A percentile compares a stretch with the other conserved stretches of the same genome.
These are phyloP conservation scores for Rhizoglyphus robini DNA, from an alignment of 1,140 invertebrate species.

Conservation along the genomic window DNA sequence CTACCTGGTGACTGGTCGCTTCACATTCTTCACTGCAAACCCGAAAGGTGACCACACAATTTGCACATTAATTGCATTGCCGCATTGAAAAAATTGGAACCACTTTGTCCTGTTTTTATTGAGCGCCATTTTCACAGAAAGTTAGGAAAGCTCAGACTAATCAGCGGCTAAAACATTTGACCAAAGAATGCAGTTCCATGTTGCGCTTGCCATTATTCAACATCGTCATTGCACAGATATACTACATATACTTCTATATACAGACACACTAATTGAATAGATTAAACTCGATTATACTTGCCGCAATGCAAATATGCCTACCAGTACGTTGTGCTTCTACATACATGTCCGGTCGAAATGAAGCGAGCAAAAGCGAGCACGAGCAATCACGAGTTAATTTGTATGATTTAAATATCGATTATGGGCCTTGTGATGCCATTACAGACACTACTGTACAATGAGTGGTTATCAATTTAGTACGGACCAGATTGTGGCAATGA, in stretches of 20 bases:
- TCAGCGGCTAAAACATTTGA: no score
- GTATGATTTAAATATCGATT: conserved; percentile 11
- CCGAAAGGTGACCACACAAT: not conserved
- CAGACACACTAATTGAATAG: conserved; percentile 4
- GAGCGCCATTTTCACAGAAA: no score
- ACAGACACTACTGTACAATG: not conserved
- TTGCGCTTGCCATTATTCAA: no score
- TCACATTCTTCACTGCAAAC: not conserved
- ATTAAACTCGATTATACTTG: not conserved
- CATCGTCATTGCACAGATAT: no score
- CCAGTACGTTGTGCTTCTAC: not conserved
- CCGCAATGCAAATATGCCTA: no score
- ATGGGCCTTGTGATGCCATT: not conserved
- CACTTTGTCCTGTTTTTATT: no score
- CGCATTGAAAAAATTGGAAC: no score
- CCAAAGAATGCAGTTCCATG: no score
- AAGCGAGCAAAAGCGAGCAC: not conserved
- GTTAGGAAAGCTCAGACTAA: no score
- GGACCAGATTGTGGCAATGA: not conserved
- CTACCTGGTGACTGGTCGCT: not conserved
- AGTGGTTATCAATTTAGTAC: conserved; percentile 8
- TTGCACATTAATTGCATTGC: not conserved
- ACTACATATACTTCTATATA: no score
- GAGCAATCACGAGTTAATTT: conserved; percentile 10
- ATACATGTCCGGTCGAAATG: not conserved